Conservation (phyloP, 2,888 invertebrate species). For the Drosophila subsilvestris region DNA sequence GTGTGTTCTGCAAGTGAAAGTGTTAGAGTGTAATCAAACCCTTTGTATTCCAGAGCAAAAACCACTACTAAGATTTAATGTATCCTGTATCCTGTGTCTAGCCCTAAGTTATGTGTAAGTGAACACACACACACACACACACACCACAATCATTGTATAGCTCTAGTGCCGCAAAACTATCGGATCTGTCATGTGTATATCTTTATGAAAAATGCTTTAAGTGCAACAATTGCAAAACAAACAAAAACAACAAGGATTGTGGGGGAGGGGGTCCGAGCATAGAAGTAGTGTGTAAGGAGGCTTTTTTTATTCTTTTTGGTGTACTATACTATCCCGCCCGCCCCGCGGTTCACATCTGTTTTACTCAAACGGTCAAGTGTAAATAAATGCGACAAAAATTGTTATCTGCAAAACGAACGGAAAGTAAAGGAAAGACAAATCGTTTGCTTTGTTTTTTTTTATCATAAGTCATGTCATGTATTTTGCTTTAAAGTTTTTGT, state of each 20-base stretch:
- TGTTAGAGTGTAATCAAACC: constrained; percentile 45
- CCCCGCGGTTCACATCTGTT: constrained; percentile 16
- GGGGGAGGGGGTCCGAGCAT: background rate
- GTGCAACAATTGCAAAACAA: constrained; percentile 68
- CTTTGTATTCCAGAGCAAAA: constrained; percentile 46
- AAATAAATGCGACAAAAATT: constrained; percentile 65
- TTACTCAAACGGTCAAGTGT: constrained; percentile 56
- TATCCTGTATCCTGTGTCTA: constrained; percentile 55
- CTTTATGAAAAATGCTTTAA: constrained; percentile 66
- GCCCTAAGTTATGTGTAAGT: constrained; percentile 69
- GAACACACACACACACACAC: constrained; percentile 53
- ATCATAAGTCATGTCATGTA: constrained; percentile 64
- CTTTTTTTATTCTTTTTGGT: constrained; percentile 16
- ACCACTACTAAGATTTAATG: constrained; percentile 28
- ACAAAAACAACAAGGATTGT: constrained; percentile 13
- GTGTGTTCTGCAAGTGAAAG: constrained; percentile 61
- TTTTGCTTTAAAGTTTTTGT: constrained; percentile 41
- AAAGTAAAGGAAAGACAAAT: background rate
- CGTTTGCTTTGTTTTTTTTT: constrained; percentile 33
- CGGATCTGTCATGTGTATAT: constrained; percentile 37
- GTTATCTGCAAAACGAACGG: constrained; percentile 45
- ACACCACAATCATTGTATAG: constrained; percentile 65
- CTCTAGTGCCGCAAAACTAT: constrained; percentile 42
- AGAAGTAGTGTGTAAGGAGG: constrained; percentile 18
- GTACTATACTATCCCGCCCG: constrained; percentile 19